A percentile compares a stretch with the other conserved stretches of the same genome.
Evolutionary conservation across 2,113 vertebrate species (phyloP).

Genomic region (Macquaria ambigua): DNA sequence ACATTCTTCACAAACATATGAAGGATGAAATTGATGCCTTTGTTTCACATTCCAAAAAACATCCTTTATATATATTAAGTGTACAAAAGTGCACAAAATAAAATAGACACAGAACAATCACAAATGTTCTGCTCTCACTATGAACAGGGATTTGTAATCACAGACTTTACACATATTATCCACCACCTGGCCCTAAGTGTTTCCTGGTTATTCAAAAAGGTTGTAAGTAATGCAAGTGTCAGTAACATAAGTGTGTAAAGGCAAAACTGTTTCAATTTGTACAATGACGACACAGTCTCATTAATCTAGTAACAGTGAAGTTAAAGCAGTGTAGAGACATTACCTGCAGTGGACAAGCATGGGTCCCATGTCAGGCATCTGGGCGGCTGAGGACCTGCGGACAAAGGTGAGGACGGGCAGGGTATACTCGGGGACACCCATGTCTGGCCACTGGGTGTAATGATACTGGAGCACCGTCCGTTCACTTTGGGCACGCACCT

Average conservation of each 20-base stretch:
- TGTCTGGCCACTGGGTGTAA: constrained; percentile 98
- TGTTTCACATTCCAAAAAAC: neutral
- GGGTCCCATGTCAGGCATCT: constrained; percentile 89
- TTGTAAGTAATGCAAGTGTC: neutral
- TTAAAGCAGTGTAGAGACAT: neutral
- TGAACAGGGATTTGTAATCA: neutral
- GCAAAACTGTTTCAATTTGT: neutral
- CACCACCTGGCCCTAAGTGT: neutral
- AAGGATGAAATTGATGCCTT: neutral
- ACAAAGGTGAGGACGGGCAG: constrained; percentile 95
- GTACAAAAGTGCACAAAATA: neutral
- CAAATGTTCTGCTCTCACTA: neutral
- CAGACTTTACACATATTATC: neutral
- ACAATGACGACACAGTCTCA: neutral
- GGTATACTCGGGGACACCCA: constrained; percentile 95
- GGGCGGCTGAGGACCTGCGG: constrained; percentile 90
- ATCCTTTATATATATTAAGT: neutral
- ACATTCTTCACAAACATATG: neutral
- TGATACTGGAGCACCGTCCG: constrained; percentile 93
- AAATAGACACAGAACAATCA: neutral
- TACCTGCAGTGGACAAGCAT: constrained; percentile 97
- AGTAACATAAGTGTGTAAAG: neutral
- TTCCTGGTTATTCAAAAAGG: neutral
- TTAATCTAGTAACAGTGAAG: neutral
- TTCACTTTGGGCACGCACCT: constrained; percentile 89